Percentiles rank a stretch among this genome's conserved stretches.
Conservation (phyloP, 2,113 vertebrate species). For the Columbina picui region DNA sequence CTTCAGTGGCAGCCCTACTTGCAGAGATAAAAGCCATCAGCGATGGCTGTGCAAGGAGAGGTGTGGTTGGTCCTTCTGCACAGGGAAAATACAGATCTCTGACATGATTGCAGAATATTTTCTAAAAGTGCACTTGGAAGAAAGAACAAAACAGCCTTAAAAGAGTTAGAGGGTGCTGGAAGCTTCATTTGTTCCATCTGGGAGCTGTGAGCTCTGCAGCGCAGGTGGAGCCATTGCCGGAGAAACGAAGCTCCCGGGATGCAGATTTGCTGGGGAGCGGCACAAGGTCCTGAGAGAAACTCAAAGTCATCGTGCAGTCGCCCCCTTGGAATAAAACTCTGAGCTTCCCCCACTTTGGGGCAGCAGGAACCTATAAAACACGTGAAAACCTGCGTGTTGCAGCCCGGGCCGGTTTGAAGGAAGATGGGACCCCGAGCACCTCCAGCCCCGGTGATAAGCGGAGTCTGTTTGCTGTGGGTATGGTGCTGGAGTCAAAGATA, state of each 20-base stretch:
- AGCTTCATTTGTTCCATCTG: not conserved
- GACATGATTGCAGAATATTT: not conserved
- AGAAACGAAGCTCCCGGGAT: not conserved
- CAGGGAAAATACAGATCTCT: not conserved
- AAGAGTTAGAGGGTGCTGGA: not conserved
- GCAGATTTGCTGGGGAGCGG: not conserved
- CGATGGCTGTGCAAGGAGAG: not conserved
- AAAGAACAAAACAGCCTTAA: not conserved
- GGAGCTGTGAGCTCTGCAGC: not conserved
- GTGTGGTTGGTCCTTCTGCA: not conserved
- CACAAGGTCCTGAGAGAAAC: not conserved
- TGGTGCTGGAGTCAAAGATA: not conserved
- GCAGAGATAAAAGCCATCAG: not conserved
- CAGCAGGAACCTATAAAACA: not conserved
- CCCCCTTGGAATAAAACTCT: not conserved
- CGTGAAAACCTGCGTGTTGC: not conserved
- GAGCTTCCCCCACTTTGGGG: not conserved
- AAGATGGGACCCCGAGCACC: not conserved
- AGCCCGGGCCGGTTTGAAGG: not conserved
- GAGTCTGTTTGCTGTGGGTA: not conserved
- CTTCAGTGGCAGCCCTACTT: not conserved
- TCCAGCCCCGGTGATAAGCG: not conserved
- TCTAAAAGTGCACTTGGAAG: not conserved
- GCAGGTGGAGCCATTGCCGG: not conserved
- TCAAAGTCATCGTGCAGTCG: fast-evolving